These are phyloP conservation scores for Lethenteron camtschaticum DNA, from an alignment of 2,113 vertebrate genomes.

Conservation along the genomic window DNA sequence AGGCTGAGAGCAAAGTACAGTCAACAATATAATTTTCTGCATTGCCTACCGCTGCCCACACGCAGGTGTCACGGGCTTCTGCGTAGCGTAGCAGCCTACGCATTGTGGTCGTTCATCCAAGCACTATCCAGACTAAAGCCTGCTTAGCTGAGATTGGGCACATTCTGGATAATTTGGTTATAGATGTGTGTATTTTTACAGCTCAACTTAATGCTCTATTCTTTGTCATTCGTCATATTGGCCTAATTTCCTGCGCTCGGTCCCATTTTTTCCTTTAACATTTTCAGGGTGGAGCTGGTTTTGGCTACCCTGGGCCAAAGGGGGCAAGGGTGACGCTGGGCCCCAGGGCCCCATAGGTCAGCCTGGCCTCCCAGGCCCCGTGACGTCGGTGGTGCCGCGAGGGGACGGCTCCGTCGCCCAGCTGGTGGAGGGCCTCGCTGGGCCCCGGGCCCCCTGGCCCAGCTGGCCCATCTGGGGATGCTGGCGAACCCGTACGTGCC, in stretches of 20 bases:
- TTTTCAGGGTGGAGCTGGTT: constrained; percentile 41
- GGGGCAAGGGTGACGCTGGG: constrained; percentile 50
- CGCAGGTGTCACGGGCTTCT: too few relatives aligned
- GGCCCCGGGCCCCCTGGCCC: constrained; percentile 33
- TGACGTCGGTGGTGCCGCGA: constrained; percentile 11
- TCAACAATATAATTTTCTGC: too few relatives aligned
- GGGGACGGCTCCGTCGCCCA: constrained; percentile 17
- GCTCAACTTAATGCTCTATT: too few relatives aligned
- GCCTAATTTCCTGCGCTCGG: background rate
- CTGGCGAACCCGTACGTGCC: constrained; percentile 29
- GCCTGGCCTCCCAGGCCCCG: constrained; percentile 23
- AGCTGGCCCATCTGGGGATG: constrained; percentile 25
- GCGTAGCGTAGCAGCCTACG: too few relatives aligned
- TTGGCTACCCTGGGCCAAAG: constrained; percentile 40
- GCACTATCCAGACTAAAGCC: too few relatives aligned
- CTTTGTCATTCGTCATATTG: constrained; percentile 6
- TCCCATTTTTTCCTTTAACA: background rate
- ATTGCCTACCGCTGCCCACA: too few relatives aligned
- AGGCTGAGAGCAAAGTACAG: too few relatives aligned
- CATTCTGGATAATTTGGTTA: too few relatives aligned
- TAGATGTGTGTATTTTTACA: too few relatives aligned
- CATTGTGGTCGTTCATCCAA: too few relatives aligned
- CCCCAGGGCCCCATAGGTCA: constrained; percentile 22
- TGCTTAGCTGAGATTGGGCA: too few relatives aligned
- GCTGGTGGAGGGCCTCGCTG: constrained; percentile 23